Base-by-base conservation (phyloP, 2,888 invertebrate species). In the Rhingia campestris region DNA sequence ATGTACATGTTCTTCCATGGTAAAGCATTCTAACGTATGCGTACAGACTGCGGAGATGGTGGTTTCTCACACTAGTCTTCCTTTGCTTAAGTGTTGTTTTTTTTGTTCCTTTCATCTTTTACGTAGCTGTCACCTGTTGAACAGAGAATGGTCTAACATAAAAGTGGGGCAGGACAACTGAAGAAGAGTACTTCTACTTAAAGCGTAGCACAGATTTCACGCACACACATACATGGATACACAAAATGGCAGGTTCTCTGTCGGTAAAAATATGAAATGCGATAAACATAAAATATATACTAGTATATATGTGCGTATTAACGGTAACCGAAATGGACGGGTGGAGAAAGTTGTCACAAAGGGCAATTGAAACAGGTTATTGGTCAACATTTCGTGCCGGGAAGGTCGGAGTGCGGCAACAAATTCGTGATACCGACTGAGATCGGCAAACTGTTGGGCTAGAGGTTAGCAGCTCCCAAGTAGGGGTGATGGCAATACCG, bases 51-150 rank as follows among this genome's bases (percentile, higher is more conserved):
- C n/a, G n/a, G 61, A 22, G 35, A 51, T 47, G 37, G 33, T 39
- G 54, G 33, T 4, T 37, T 63, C 35, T 80, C 66, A 69, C 47
- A 51, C 64, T 33, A 58, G 32, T 61, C 41, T 14, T 10, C 37
- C 7, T 22, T 7, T 7, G 6, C 4, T 2, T 22, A 2, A 0
- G 37, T 6, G 32, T 33, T 33, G 54, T 10, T 2, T 4, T 47
- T 12, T 14, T n/a, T 10, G 1, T 54, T 33, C 54, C 39, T 69
- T 56, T 10, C 10, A 49, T 73, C n/a, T 59, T 64, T 12, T 63
- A 73, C 53, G 53, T 47, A 45, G 59, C 70, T 84, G 70, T 75
- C 84, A 84, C 84, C 84, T 84, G 84, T 84, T 84, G 84, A 84
- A 70, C 80, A 43, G 56, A 80, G 74, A 79, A 54, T 70, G 63